These are phyloP conservation scores for Cygnus olor DNA, from an alignment of 2,797 vertebrate genomes.

Conservation along the genomic window DNA sequence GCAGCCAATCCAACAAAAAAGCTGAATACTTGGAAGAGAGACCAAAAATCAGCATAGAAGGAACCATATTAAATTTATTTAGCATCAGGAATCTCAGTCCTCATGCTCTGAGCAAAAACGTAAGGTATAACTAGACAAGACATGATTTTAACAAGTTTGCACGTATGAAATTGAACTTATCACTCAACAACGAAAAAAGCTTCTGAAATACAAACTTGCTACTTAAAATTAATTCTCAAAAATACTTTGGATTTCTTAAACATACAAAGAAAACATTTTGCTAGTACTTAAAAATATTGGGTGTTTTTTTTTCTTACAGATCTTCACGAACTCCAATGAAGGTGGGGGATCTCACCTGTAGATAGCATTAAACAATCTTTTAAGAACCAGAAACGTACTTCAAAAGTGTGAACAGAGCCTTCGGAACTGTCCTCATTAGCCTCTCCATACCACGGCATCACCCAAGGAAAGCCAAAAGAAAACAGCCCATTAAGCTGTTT, in stretches of 20 bases:
- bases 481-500: constrained; percentile 67
- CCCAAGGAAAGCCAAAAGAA: constrained; percentile 63
- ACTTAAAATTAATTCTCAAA: not conserved
- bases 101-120: not conserved
- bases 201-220: not conserved
- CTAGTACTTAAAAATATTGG: not conserved
- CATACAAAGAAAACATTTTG: not conserved
- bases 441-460: constrained; percentile 50
- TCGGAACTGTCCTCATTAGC: constrained; percentile 17
- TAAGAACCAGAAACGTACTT: not conserved
- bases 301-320: not conserved
- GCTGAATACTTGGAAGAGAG: not conserved
- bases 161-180: not conserved
- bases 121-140: not conserved
- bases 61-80: not conserved
- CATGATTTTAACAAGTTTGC: fast-evolving
- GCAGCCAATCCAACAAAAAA: not conserved
- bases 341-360: not conserved
- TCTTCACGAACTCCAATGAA: not conserved
- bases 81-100: not conserved
- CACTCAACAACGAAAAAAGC: not conserved
- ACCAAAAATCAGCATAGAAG: not conserved
- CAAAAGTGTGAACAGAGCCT: constrained; percentile 29
- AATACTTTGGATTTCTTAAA: not conserved
- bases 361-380: not conserved